Evolutionary conservation across 2,888 invertebrate species (phyloP).

Genomic region (Mythimna lalbum): DNA sequence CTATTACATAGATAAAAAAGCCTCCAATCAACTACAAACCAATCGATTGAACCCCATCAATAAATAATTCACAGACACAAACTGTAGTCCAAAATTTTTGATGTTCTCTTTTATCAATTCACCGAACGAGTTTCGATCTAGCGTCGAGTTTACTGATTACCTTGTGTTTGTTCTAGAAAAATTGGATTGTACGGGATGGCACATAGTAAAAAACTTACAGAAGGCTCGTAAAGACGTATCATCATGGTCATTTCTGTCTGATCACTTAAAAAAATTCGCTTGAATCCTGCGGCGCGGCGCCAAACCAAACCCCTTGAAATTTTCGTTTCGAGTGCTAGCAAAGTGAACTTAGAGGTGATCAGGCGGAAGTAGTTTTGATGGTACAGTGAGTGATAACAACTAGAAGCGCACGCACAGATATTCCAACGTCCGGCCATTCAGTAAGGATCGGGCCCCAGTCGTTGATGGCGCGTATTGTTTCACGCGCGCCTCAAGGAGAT

Average conservation of each 20-base stretch:
- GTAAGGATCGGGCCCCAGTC: too few relatives aligned
- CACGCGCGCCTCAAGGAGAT: too few relatives aligned
- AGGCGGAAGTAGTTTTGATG: too few relatives aligned
- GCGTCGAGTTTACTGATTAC: conserved; percentile 31
- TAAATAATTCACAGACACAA: conserved; percentile 37
- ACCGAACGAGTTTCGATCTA: conserved; percentile 27
- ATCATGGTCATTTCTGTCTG: too few relatives aligned
- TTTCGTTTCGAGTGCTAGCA: too few relatives aligned
- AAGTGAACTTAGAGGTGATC: too few relatives aligned
- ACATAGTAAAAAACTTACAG: background rate
- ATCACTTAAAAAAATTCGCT: too few relatives aligned
- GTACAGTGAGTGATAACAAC: background rate
- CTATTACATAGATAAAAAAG: background rate
- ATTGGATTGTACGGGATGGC: conserved; percentile 28
- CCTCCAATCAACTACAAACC: conserved; percentile 15
- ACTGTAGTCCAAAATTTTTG: conserved; percentile 1
- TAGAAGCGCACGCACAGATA: background rate
- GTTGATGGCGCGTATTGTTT: too few relatives aligned
- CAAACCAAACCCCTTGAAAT: too few relatives aligned
- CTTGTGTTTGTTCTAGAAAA: conserved; percentile 44
- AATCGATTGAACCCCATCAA: conserved; percentile 32
- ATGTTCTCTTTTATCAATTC: conserved; percentile 30
- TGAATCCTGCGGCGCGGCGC: too few relatives aligned
- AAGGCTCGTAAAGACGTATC: too few relatives aligned
- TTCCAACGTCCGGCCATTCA: too few relatives aligned